These are phyloP conservation scores for Paradoxurus hermaphroditus DNA, from an alignment of 2,113 vertebrate species.

Conservation along the genomic window DNA sequence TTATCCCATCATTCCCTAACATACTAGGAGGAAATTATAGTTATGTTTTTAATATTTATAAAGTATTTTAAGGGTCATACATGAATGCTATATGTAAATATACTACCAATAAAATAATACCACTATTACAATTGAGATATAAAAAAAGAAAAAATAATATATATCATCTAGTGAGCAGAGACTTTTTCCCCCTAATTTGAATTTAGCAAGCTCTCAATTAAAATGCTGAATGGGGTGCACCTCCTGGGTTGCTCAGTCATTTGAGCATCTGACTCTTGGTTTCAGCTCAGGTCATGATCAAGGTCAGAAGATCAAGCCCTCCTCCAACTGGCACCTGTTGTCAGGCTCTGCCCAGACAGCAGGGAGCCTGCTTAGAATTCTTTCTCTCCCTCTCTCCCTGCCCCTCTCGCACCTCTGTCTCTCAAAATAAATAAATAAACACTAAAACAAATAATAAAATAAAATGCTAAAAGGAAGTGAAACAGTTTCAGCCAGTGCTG, in stretches of 20 bases:
- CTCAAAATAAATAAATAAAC: no score
- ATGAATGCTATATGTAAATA: background rate
- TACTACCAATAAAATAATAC: constrained; percentile 24
- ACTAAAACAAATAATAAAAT: background rate
- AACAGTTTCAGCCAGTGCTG: constrained; percentile 26
- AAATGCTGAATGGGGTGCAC: constrained; percentile 28
- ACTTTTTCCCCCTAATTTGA: constrained; percentile 47
- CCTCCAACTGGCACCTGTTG: no score
- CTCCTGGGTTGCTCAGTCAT: no score
- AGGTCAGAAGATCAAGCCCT: no score
- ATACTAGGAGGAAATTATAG: background rate
- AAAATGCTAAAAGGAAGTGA: constrained; percentile 60
- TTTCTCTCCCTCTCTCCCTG: no score
- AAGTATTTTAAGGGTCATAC: background rate
- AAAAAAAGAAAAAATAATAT: background rate
- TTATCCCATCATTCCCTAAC: no score
- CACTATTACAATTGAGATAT: constrained; percentile 48
- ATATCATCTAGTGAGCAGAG: constrained; percentile 18
- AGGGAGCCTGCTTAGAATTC: no score
- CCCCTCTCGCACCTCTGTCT: no score
- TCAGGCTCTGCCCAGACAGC: no score
- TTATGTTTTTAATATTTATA: constrained; percentile 19
- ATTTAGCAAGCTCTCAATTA: constrained; percentile 69
- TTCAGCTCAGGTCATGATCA: no score
- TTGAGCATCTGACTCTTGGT: no score